Conservation (phyloP, 2,113 vertebrate genomes). For the Coptodon rendalli region DNA sequence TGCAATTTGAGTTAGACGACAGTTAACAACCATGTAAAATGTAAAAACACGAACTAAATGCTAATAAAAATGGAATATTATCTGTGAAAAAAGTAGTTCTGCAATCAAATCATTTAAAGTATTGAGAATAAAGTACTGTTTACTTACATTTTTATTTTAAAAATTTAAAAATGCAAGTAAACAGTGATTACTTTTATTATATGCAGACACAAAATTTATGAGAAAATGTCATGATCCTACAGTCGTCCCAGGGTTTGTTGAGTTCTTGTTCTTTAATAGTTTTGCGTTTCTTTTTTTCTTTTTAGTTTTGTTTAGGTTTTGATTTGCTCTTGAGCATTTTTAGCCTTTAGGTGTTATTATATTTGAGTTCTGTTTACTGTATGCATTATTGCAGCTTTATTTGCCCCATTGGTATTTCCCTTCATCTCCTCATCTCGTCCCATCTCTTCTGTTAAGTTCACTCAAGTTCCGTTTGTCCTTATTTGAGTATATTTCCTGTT, state of each 20-base stretch:
- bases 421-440: neutral
- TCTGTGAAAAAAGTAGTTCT: neutral
- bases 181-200: neutral
- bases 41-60: neutral
- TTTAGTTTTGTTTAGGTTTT: neutral
- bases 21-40: neutral
- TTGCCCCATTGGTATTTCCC: neutral
- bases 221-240: neutral
- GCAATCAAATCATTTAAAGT: neutral
- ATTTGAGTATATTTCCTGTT: neutral
- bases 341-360: neutral
- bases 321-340: neutral
- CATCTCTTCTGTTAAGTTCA: neutral
- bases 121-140: neutral
- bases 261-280: neutral
- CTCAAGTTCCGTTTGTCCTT: neutral
- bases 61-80: neutral
- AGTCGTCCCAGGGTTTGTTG: neutral
- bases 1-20: neutral
- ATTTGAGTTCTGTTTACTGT: neutral
- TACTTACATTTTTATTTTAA: neutral
- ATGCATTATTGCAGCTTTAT: neutral
- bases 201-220: neutral
- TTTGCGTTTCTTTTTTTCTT: accelerated
- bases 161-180: neutral